These are phyloP conservation scores for Seira sanloemensis DNA, from an alignment of 2,888 invertebrate species.

Conservation along the genomic window DNA sequence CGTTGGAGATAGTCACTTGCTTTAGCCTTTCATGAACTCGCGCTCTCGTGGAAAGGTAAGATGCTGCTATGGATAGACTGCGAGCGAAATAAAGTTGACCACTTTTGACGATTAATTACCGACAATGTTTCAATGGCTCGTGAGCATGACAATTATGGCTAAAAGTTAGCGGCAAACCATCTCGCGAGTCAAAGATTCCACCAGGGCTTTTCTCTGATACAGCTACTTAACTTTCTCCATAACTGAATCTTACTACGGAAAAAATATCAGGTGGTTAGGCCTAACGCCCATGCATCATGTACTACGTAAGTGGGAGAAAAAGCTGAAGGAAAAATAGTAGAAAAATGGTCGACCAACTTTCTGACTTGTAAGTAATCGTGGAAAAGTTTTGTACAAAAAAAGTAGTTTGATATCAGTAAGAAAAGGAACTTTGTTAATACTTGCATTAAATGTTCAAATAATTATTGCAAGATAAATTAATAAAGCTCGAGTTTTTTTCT, in stretches of 20 bases:
- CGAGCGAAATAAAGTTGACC: neutral
- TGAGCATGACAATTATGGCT: neutral
- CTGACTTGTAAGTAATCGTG: neutral
- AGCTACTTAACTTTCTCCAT: neutral
- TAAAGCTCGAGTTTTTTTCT: too few species aligned
- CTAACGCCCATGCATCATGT: too few species aligned
- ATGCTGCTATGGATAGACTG: neutral
- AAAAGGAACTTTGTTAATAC: too few species aligned
- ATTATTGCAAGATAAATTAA: too few species aligned
- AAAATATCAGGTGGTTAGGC: neutral
- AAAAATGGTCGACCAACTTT: neutral
- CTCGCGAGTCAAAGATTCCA: neutral
- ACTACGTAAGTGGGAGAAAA: too few species aligned
- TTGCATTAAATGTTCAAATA: too few species aligned
- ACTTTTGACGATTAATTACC: neutral
- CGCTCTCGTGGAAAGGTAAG: neutral
- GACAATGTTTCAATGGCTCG: neutral
- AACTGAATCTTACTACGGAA: neutral
- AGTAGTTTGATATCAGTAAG: too few species aligned
- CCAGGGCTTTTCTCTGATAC: neutral
- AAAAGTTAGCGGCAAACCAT: neutral
- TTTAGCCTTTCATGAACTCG: too few species aligned
- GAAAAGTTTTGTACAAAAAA: neutral
- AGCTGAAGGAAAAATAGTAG: neutral
- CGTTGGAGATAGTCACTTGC: neutral